These are phyloP conservation scores for Patiria miniata DNA, from an alignment of 35 echinoderm and acorn worm species.

Conservation along the genomic window DNA sequence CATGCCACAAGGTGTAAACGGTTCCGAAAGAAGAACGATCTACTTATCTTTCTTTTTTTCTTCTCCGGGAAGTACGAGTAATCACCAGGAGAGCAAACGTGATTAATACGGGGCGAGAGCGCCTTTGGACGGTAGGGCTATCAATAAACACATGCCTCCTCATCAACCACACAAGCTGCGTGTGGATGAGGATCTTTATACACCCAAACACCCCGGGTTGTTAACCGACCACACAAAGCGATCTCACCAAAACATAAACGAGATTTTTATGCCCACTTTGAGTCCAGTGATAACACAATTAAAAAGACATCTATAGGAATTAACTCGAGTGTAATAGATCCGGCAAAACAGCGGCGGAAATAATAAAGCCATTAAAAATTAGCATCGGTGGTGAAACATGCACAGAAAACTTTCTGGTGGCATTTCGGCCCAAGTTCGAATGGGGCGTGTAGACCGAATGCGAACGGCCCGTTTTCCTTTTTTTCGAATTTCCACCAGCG, in stretches of 20 bases:
- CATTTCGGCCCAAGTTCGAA: too few species aligned
- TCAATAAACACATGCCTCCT: background rate
- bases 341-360: too few species aligned
- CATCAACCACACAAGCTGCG: constrained; percentile 1
- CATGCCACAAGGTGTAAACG: background rate
- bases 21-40: background rate
- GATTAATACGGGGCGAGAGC: background rate
- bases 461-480: too few species aligned
- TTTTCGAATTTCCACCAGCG: too few species aligned
- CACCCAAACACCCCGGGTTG: background rate
- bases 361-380: too few species aligned
- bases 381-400: too few species aligned
- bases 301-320: background rate
- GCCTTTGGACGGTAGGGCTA: background rate
- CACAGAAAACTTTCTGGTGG: too few species aligned
- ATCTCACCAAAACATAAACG: background rate
- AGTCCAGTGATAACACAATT: background rate
- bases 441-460: too few species aligned
- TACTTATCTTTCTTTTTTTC: background rate
- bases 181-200: background rate
- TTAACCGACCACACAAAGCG: background rate
- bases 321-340: too few species aligned
- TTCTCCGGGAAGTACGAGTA: background rate
- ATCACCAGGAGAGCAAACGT: background rate
- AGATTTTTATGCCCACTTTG: background rate